A percentile compares a stretch with the other conserved stretches of the same genome.
Evolutionary conservation across 2,797 vertebrate genomes (phyloP).

Genomic region (Syncerus caffer): DNA sequence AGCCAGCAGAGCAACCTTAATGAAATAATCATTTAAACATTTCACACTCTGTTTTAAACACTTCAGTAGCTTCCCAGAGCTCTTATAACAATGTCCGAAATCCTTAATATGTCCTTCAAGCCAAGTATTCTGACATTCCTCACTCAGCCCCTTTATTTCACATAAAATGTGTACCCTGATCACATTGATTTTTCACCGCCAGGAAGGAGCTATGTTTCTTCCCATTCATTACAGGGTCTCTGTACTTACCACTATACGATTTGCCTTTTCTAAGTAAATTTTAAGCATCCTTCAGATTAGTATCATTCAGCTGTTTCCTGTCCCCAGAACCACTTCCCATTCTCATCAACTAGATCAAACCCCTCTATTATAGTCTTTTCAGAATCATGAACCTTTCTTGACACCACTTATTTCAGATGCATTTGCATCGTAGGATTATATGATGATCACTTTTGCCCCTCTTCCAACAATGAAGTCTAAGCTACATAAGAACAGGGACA

Average conservation of each 20-base stretch:
- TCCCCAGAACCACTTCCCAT: background rate
- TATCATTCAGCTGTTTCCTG: background rate
- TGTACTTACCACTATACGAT: background rate
- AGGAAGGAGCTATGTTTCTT: background rate
- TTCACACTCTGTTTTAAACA: background rate
- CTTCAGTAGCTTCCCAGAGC: background rate
- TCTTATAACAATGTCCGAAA: background rate
- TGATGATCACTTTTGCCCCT: background rate
- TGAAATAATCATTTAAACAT: background rate
- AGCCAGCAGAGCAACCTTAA: background rate
- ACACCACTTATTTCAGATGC: background rate
- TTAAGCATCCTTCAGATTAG: background rate
- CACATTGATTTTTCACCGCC: background rate
- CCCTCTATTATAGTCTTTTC: background rate
- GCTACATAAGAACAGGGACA: background rate
- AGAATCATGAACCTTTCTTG: background rate
- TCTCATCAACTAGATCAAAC: background rate
- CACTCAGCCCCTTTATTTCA: background rate
- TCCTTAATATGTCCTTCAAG: background rate
- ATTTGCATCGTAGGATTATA: background rate
- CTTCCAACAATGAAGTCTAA: background rate
- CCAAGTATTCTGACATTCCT: background rate
- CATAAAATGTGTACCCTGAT: background rate
- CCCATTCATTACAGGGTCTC: background rate
- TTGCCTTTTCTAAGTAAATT: constrained; percentile 11